Base-by-base conservation (phyloP, 1,140 invertebrate genomes). In the Ladona fulva region DNA sequence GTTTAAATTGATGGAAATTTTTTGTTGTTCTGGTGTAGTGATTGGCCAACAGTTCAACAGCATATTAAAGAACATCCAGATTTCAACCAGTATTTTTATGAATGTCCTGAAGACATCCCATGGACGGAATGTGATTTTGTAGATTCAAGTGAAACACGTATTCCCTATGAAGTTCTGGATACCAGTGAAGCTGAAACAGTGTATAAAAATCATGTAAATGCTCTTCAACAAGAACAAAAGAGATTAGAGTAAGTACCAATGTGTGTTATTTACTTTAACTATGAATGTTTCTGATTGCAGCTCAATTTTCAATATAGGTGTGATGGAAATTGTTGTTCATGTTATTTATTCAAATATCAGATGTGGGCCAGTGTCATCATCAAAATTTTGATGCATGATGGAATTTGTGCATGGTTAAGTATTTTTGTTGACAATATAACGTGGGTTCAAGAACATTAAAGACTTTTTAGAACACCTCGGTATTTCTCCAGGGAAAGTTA, bases 121-220 rank as follows among this genome's bases (percentile, higher is more conserved):
- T 95, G 94, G 94, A 91, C 92, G 25, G 92, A 94, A 83, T 90
- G 90, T 82, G 91, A 92, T 82, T 88, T 93, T 77, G 88, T 92
- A 77, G 88, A 89, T 19, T 88, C 90, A 80, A 88, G 86, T 79
- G 81, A 85, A 74, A 78, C 77, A 25, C 88, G 94, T 82, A 96
- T 98, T 83, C 97, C 97, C 1, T 95, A 94, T 83, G 95, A 97
- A 84, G 92, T 98, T 76, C 86, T 98, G 14, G 93, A 95, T 81
- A 95, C 94, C 5, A 90, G 91, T 74, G 96, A 98, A 84, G 95
- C 95, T 16, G 95, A 97, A 85, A 92, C 91, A 0, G 93, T 95
- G 11, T 98, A 95, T 85, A 93, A 93, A 83, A 96, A 95, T 82
- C 95, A 96, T 85, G 89, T 97, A 25, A 95, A 95, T 84, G 91